Percentiles rank a stretch among this genome's conserved stretches.
Conservation (phyloP, 2,888 invertebrate species). For the Masnerella sp. region DNA sequence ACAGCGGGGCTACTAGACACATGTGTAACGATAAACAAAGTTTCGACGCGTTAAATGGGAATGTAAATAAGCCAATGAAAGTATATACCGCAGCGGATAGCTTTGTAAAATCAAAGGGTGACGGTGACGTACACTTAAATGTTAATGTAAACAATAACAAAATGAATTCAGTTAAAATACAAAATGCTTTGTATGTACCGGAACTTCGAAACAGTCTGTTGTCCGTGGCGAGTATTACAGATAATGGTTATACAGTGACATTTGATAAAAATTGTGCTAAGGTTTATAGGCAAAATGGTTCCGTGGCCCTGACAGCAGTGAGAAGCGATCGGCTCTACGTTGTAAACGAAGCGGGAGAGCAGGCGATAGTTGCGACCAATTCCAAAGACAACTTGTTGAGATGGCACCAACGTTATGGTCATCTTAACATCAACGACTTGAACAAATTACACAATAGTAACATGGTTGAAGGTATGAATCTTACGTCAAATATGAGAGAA, state of each 20-base stretch:
- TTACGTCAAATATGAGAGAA: slow-evolving; percentile 1
- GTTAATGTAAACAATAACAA: no score
- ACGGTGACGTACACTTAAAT: no score
- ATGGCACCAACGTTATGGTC: slow-evolving; percentile 50
- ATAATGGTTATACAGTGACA: slow-evolving; percentile 62
- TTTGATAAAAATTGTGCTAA: slow-evolving; percentile 60
- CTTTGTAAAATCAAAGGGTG: slow-evolving; percentile 43
- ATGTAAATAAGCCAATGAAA: slow-evolving; percentile 19
- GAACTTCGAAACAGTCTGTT: slow-evolving; percentile 65
- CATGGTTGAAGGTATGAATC: slow-evolving; percentile 44
- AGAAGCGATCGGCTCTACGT: slow-evolving; percentile 26
- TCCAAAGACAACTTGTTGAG: slow-evolving; percentile 20
- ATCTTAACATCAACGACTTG: slow-evolving; percentile 31
- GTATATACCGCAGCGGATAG: slow-evolving; percentile 34
- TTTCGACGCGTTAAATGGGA: slow-evolving; percentile 12
- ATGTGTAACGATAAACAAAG: slow-evolving; percentile 51
- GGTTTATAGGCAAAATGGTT: slow-evolving; percentile 49
- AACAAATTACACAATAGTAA: slow-evolving; percentile 18
- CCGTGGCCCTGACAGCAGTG: slow-evolving; percentile 21
- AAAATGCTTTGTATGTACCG: slow-evolving; percentile 63
- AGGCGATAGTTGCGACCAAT: background rate
- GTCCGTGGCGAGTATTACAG: slow-evolving; percentile 65
- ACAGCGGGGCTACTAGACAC: slow-evolving; percentile 52
- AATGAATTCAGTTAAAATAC: slow-evolving; percentile 49
- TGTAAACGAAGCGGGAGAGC: slow-evolving; percentile 30